phyloP scores from a whole-genome alignment of 2,113 vertebrate species.

The Pteronura brasiliensis region DNA sequence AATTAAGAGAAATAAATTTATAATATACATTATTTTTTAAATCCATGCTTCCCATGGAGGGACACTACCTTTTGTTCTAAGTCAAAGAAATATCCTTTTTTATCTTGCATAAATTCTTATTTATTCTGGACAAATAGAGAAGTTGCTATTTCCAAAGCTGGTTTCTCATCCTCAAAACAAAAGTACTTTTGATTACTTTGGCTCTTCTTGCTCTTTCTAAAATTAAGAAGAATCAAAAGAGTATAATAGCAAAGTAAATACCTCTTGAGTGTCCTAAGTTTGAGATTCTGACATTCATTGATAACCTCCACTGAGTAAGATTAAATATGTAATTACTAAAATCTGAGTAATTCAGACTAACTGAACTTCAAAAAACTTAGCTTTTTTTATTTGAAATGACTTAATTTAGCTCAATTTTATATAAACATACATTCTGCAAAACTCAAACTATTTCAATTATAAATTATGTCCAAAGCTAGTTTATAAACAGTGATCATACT shows the following conservation, averaged over 20 bases:
- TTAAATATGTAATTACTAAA: constrained; percentile 8
- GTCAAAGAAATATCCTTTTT: constrained; percentile 28
- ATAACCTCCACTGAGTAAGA: neutral
- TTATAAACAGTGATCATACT: constrained; percentile 22
- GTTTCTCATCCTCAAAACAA: constrained; percentile 49
- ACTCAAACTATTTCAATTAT: constrained; percentile 14
- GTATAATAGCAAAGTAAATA: constrained; percentile 22
- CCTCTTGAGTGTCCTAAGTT: constrained; percentile 6
- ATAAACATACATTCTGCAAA: constrained; percentile 3
- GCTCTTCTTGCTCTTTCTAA: constrained; percentile 44
- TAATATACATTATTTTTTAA: constrained; percentile 21
- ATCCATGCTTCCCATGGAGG: constrained; percentile 19
- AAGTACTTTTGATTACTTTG: constrained; percentile 45
- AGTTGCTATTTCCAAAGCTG: constrained; percentile 40
- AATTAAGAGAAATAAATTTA: constrained; percentile 50
- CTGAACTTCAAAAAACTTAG: constrained; percentile 1
- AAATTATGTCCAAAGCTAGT: neutral
- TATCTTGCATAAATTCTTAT: constrained; percentile 51
- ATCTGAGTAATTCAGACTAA: constrained; percentile 25
- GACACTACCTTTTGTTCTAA: constrained; percentile 28
- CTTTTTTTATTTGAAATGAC: constrained; percentile 45
- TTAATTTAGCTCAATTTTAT: constrained; percentile 49
- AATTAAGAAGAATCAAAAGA: constrained; percentile 53
- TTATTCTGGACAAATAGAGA: constrained; percentile 55
- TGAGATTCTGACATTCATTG: constrained; percentile 21